phyloP scores from a whole-genome alignment of 2,797 vertebrate species.

The Cossypha dichroa region DNA sequence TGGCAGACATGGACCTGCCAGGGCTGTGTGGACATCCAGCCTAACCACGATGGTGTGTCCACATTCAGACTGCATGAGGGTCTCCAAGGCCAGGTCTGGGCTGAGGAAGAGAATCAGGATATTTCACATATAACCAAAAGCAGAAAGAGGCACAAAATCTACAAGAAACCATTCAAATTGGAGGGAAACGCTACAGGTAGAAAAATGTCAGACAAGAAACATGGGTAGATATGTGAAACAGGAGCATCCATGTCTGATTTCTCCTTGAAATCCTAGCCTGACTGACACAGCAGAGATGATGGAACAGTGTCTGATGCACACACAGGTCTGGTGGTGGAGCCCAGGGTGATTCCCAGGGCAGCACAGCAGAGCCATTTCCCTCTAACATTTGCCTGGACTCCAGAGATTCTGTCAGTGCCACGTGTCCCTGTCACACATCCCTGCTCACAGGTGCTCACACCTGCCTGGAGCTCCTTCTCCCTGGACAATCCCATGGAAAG shows the following conservation, averaged over 20 bases:
- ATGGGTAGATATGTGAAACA: rapidly evolving
- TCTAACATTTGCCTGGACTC: background rate
- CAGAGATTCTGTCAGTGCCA: background rate
- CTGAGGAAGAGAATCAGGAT: background rate
- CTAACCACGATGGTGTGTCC: background rate
- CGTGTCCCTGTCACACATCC: background rate
- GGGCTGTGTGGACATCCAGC: background rate
- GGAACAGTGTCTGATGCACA: background rate
- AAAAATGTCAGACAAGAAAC: background rate
- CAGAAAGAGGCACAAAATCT: background rate
- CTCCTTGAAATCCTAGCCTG: background rate
- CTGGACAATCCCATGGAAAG: background rate
- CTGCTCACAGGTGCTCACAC: background rate
- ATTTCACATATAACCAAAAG: background rate
- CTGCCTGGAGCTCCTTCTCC: background rate
- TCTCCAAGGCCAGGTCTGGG: background rate
- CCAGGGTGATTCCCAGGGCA: background rate
- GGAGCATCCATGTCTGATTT: background rate
- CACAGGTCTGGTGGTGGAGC: background rate
- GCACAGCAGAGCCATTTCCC: background rate
- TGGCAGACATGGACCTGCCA: background rate
- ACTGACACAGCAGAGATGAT: background rate
- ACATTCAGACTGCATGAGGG: rapidly evolving
- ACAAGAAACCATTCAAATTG: background rate
- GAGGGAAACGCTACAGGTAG: background rate